A percentile compares a stretch with the other conserved stretches of the same genome.
phyloP scores from a whole-genome alignment of 2,797 vertebrate genomes.

The Myoxocephalus aenaeus region DNA sequence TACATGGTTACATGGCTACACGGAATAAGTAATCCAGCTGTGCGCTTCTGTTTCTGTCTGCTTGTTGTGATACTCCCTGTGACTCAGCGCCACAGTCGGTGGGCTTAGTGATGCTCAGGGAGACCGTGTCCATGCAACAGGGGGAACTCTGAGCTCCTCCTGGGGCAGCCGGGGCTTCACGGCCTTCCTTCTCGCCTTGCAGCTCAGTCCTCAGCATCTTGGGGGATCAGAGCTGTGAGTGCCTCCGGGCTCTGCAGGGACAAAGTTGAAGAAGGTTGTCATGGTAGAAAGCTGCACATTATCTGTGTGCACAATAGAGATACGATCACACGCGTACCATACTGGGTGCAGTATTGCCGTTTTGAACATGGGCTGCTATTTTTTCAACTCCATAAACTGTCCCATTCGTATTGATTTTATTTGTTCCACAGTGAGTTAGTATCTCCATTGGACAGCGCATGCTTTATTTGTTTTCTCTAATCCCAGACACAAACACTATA shows the following conservation, averaged over 20 bases:
- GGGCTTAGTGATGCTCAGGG: slow-evolving; percentile 14
- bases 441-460: slow-evolving; percentile 1
- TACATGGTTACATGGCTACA: background rate
- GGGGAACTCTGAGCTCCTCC: slow-evolving; percentile 38
- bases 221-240: background rate
- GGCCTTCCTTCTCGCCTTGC: slow-evolving; percentile 22
- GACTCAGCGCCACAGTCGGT: background rate
- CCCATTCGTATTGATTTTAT: slow-evolving; percentile 27
- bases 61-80: slow-evolving; percentile 7
- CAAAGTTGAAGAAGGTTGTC: slow-evolving; percentile 32
- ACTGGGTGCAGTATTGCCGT: background rate
- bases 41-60: background rate
- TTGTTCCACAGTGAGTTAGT: slow-evolving; percentile 26
- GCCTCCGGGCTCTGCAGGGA: slow-evolving; percentile 22
- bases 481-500: slow-evolving; percentile 40
- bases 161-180: slow-evolving; percentile 25
- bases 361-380: background rate
- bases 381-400: slow-evolving; percentile 15
- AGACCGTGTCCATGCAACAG: slow-evolving; percentile 33
- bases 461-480: slow-evolving; percentile 51
- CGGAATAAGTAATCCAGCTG: background rate
- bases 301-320: background rate
- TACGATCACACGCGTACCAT: background rate
- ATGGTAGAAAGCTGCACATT: slow-evolving; percentile 30
- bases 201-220: slow-evolving; percentile 26